A percentile compares a stretch with the other conserved stretches of the same genome.
These are phyloP conservation scores for Physocephala rufipes DNA, from an alignment of 2,888 invertebrate species.

Conservation along the genomic window DNA sequence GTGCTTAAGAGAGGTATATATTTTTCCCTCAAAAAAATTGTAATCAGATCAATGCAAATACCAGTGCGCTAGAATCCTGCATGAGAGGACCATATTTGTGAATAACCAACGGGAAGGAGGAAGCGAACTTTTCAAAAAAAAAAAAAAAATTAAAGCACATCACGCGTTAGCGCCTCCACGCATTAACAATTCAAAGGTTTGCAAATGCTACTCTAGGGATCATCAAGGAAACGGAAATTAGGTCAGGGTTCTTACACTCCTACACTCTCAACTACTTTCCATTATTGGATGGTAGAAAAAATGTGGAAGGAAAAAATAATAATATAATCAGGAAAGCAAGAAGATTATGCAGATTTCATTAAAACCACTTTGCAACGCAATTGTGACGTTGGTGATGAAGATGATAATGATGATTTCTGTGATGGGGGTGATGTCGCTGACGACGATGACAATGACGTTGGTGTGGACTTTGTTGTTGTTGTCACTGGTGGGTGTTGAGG, in stretches of 20 bases:
- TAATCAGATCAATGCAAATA: constrained; percentile 17
- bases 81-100: no score
- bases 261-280: not conserved
- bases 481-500: constrained; percentile 21
- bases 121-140: not conserved
- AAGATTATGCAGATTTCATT: constrained; percentile 28
- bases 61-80: not conserved
- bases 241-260: not conserved
- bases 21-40: no score
- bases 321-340: not conserved
- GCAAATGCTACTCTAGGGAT: no score
- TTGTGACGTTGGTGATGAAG: constrained; percentile 20
- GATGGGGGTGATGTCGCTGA: not conserved
- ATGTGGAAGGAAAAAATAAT: not conserved
- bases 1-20: not conserved
- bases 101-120: not conserved
- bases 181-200: not conserved
- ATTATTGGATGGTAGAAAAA: not conserved
- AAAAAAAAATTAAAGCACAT: no score
- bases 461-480: constrained; percentile 34
- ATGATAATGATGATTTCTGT: constrained; percentile 10
- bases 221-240: not conserved
- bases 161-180: not conserved
- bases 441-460: constrained; percentile 15
- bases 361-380: not conserved